Evolutionary conservation across 2,113 vertebrate species (phyloP).

Genomic region (Alligator sinensis): DNA sequence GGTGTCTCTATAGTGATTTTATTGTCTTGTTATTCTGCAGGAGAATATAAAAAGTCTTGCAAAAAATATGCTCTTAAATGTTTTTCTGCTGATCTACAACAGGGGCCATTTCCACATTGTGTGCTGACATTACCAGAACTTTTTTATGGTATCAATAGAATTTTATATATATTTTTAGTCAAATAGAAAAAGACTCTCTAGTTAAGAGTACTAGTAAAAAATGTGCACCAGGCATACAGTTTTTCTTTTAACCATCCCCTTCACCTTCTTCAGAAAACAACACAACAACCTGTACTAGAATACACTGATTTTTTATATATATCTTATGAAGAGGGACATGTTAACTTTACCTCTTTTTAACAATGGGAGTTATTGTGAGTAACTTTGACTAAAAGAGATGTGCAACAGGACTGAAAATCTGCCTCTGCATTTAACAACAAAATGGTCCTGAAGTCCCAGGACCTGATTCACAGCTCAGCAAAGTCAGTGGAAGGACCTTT

Average conservation of each 20-base stretch:
- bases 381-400: neutral
- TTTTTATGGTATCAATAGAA: neutral
- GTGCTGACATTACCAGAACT: neutral
- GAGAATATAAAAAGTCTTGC: neutral
- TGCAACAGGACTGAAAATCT: neutral
- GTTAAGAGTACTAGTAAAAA: neutral
- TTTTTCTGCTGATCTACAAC: neutral
- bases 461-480: conserved; percentile 1
- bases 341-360: neutral
- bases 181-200: neutral
- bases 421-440: neutral
- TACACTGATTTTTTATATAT: neutral
- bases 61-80: neutral
- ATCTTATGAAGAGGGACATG: neutral
- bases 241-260: neutral
- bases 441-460: neutral
- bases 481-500: neutral
- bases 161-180: neutral
- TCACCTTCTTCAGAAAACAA: neutral
- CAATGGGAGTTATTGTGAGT: neutral
- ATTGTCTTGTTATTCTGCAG: neutral
- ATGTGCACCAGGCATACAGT: neutral
- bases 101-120: neutral
- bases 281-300: neutral
- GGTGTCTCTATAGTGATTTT: neutral